Base-by-base conservation (phyloP, 2,888 invertebrate genomes). In the Dioctria rufipes region DNA sequence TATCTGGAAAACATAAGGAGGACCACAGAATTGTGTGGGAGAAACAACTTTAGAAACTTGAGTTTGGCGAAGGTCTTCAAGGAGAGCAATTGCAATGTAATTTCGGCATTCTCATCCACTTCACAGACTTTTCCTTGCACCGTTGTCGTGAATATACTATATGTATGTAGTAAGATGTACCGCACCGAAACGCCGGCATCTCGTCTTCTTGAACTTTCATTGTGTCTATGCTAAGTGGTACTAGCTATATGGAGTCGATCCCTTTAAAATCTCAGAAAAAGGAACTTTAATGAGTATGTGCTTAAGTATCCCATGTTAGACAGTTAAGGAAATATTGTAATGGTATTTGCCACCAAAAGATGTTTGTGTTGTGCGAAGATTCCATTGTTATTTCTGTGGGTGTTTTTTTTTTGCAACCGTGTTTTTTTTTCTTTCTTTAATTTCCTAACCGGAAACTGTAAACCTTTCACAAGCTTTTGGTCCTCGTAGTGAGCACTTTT, bases 1-100 rank as follows among this genome's bases (percentile, higher is more conserved):
- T 46, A 46, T 46, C 75, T 60, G 25, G 75, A 43, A 65, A 61
- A 75, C 61, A 75, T 75, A 75, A 75, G 75, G 75, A 75, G 42
- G 60, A 75, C 75, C 75, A 5, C 75, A 61, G 75, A 75, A 75
- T 75, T 75, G 75, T 75, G 75, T 75, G 75, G 75, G 75, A 75
- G 75, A 75, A 75, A 75, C 75, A 75, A 60, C 75, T 65, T 40
- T 65, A 75, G 60, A 60, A 25, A 75, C 75, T 75, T 60, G 43
- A 75, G 60, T 71, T 60, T 75, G 42, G 75, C 51, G 60, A 75
- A 75, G 43, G 61, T 75, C 75, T 60, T 75, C 61, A 75, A 25
- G 43, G 61, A 75, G 75, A 60, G 75, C 75, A 75, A 75, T 75
- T 75, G 75, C 75, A 75, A 61, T 75, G 75, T 75, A 75, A 75